Evolutionary conservation across 1,140 invertebrate species (phyloP), one percentile per base, ranked within the genome.

Genomic region (Anastrepha obliqua): DNA sequence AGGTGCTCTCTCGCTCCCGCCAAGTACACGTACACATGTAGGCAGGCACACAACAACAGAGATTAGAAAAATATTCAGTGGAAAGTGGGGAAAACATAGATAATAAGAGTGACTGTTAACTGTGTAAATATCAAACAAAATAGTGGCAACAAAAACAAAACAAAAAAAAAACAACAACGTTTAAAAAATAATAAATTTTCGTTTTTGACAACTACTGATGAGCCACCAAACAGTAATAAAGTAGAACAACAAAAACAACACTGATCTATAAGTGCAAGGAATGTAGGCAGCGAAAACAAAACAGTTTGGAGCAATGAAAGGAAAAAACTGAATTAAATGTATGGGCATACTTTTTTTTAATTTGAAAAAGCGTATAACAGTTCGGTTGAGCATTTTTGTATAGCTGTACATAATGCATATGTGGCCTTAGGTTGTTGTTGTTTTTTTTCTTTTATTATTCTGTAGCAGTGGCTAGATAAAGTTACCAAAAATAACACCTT

Each of bases 131-230:
- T 29, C 9, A 44, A 70, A 4, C 7, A 70, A 67, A 67, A 39
- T 67, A 67, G 8, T 67, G 29, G 17, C 29, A 67, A 67, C 6
- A 67, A 39, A 8, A 67, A 67, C 64, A 67, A 39, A 7, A 67
- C 20, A 29, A 67, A 29, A 29, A 15, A 17, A 67, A 5, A 20
- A 67, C 64, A 67, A 67, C 64, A 42, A 17, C 60, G 17, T 13
- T 62, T 58, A 64, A 39, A 44, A 44, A 44, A 17, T 44, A 70
- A 70, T 70, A 70, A 70, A 70, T 70, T 70, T 44, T 42, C 11
- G 0, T 47, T 74, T 74, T 74, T 74, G 42, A 74, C 44, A 51
- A 51, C 44, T 74, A 74, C 70, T 74, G 42, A 74, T 74, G 42
- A 74, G 44, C 44, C 13, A 51, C 70, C 44, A 47, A 67, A 42